Base-by-base conservation (phyloP, 2,113 vertebrate genomes). In the Paralichthys olivaceus region DNA sequence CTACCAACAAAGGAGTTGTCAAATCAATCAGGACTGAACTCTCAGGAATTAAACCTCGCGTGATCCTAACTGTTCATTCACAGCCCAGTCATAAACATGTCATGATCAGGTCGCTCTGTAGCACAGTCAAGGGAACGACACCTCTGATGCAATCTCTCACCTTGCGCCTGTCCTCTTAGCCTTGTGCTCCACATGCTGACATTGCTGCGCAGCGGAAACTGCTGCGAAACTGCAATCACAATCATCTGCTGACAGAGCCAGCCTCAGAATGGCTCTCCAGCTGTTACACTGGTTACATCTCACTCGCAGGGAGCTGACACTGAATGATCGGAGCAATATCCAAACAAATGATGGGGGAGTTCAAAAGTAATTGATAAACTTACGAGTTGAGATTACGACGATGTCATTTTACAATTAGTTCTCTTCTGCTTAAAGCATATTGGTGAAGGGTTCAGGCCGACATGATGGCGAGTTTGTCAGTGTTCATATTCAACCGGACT, bases 201-300 rank as follows among this genome's bases (percentile, higher is more conserved):
- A 56, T n/a, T 63, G 75, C 56, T 65, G 9, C 8, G 9, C 34
- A 37, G 34, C 1, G 34, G 9, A 37, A 37, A 37, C 32, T 37
- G 77, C 63, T 55, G 82, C 54, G 54, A 67, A 80, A 56, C 69
- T 62, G 77, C 72, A 80, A 77, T 79, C 55, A 66, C 65, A 72
- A 81, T 83, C 73, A 85, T 77, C 64, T 84, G 69, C 66, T 84
- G 65, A 77, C 77, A 83, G 65, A 63, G n/a, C 29, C 34, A 15
- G 51, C 25, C 68, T 63, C 22, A 26, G 71, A 85, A 59, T 32
- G 58, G 53, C 57, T 65, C 58, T 73, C 71, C 70, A 70, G 75
- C 71, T 87, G 85, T 65, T 80, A 22, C 59, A 28, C 66, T 28
- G 25, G 25, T 69, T 69, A 34, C 29, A 63, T 28, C 37, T 28